phyloP scores from a whole-genome alignment of 2,888 invertebrate genomes.

The Sipha maydis region DNA sequence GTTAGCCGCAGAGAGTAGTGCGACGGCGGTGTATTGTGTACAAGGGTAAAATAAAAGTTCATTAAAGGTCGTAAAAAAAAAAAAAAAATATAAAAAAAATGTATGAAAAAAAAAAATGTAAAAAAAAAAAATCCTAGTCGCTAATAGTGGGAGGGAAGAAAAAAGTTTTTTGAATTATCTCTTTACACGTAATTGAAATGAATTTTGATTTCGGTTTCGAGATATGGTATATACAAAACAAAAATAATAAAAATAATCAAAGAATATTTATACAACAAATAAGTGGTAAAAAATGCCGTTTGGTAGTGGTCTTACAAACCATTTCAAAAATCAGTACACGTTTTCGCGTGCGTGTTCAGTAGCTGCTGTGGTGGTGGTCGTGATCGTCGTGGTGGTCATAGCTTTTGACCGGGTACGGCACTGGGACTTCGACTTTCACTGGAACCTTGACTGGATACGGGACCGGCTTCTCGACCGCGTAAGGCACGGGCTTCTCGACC shows the following conservation, averaged over 20 bases:
- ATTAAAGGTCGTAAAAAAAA: slow-evolving; percentile 41
- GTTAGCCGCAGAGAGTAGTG: neutral
- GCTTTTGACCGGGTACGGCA: slow-evolving; percentile 64
- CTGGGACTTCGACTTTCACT: slow-evolving; percentile 64
- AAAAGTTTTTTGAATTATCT: slow-evolving; percentile 23
- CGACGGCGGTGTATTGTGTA: neutral
- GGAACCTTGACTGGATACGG: slow-evolving; percentile 77
- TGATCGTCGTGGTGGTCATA: slow-evolving; percentile 55
- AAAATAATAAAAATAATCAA: slow-evolving; percentile 11
- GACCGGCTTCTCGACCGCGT: slow-evolving; percentile 78
- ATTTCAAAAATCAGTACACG: neutral
- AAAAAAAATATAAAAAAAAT: neutral
- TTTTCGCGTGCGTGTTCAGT: neutral
- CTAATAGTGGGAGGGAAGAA: slow-evolving; percentile 23
- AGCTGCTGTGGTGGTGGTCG: slow-evolving; percentile 42
- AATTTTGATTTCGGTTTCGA: slow-evolving; percentile 40
- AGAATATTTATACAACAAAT: slow-evolving; percentile 14
- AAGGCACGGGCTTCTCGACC: slow-evolving; percentile 72
- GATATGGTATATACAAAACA: slow-evolving; percentile 25
- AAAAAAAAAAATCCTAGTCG: neutral
- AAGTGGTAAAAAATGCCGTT: slow-evolving; percentile 33
- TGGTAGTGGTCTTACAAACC: neutral
- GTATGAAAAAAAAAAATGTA: neutral
- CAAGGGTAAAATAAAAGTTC: slow-evolving; percentile 27
- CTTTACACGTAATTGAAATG: slow-evolving; percentile 28